Base-by-base conservation (phyloP, 2,113 vertebrate genomes). In the Paramormyrops kingsleyae region DNA sequence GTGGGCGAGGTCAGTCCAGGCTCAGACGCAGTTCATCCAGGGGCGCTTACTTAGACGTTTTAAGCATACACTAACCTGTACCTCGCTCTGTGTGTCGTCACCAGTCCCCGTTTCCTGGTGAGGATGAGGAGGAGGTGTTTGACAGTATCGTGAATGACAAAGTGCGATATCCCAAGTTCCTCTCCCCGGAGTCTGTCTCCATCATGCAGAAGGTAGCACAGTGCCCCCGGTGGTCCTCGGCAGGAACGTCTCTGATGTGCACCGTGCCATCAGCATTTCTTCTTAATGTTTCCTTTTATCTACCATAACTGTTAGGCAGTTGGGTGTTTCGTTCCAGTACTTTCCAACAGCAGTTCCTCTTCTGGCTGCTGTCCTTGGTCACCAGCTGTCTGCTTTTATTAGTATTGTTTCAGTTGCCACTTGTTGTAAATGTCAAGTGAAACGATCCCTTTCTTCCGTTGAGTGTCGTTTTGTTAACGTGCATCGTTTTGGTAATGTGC, bases 51-150 rank as follows among this genome's bases (percentile, higher is more conserved):
- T 10, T 27, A 19, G 47, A 53, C 12, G 0, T 39, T 39, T 42
- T 19, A 47, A 44, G 17, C 19, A 44, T 13, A 59, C 2, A 4
- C n/a, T 89, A n/a, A 80, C 52, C 70, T 10, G 50, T 3, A 88
- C 74, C 19, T 56, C 10, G 6, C 17, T 80, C 19, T 87, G 35
- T 39, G 70, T 42, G 74, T 42, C 27, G 19, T 49, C 77, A 4
- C 7, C 91, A 98, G 97, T 98, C 97, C 91, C 99, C 99, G 0
- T 99, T 99, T 92, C 98, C 98, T 0, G 99, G 99, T 56, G 99
- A 99, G 89, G 98, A 99, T 0, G 98, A 99, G 91, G 98, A 99
- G 91, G 98, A 99, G 92, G 97, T 99, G 92, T 99, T 99, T 87
- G 98, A 99, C 93, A 99, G 97, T 91, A 99, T 99, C 10, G 97